Percentiles rank a stretch among this genome's conserved stretches.
These are phyloP conservation scores for Ispidina lecontei DNA, from an alignment of 2,797 vertebrate genomes.

Conservation along the genomic window DNA sequence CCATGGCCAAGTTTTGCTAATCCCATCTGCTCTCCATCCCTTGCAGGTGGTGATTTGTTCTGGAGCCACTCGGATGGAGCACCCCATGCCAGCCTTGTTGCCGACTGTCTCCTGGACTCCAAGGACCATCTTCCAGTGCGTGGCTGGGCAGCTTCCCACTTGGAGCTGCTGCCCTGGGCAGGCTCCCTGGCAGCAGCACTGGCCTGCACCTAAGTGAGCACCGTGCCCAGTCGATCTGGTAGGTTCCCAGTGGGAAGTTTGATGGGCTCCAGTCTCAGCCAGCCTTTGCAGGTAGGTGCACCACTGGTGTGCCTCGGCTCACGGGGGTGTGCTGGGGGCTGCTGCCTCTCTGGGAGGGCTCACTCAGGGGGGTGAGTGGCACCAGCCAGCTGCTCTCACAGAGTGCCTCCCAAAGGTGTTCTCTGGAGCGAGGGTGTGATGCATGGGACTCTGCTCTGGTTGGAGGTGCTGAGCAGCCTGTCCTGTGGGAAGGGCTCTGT, in stretches of 20 bases:
- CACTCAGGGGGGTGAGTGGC: background rate
- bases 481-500: background rate
- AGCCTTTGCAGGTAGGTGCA: background rate
- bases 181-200: background rate
- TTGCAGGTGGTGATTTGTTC: background rate
- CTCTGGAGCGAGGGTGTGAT: background rate
- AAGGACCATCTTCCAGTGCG: background rate
- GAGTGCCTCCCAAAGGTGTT: background rate
- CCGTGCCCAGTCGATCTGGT: fast-evolving
- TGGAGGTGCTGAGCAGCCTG: background rate
- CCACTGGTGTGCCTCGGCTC: background rate
- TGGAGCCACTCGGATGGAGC: fast-evolving
- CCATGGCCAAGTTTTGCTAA: background rate
- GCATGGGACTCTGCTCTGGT: fast-evolving
- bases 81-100: background rate
- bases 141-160: background rate
- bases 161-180: background rate
- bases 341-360: background rate
- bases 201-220: background rate
- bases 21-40: background rate
- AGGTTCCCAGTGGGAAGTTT: background rate
- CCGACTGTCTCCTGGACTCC: background rate
- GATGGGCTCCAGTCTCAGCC: fast-evolving
- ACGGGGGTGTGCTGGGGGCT: background rate
- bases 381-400: background rate